These are phyloP conservation scores for Cataglyphis livida DNA, from an alignment of 2,888 invertebrate genomes.

Conservation along the genomic window DNA sequence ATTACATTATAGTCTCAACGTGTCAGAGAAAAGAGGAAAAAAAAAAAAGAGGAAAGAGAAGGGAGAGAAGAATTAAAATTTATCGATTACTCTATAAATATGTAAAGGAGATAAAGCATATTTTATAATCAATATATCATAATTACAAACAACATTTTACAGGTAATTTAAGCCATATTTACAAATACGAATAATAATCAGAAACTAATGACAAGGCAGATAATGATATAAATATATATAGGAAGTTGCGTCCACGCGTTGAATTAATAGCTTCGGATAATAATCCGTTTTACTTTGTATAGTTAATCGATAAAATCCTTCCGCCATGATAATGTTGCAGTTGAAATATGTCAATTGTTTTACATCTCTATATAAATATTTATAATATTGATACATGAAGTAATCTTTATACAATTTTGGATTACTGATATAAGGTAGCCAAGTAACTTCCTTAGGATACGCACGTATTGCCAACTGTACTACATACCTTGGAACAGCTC, in stretches of 20 bases:
- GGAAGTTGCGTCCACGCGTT: background rate
- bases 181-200: conserved; percentile 23
- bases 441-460: background rate
- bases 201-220: conserved; percentile 23
- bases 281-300: conserved; percentile 13
- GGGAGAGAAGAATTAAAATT: background rate
- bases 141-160: conserved; percentile 1
- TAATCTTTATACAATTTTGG: background rate
- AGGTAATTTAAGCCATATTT: conserved; percentile 21
- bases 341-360: background rate
- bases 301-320: conserved; percentile 14
- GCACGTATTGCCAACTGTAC: conserved; percentile 17
- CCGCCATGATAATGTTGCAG: background rate
- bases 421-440: background rate
- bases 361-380: background rate
- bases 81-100: conserved; percentile 13
- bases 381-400: background rate
- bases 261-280: conserved; percentile 28
- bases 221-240: conserved; percentile 32
- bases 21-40: background rate
- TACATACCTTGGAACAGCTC: conserved; percentile 74
- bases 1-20: background rate
- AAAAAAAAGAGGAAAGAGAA: too few species aligned
- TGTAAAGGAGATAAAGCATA: background rate
- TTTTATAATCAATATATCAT: conserved; percentile 18